A percentile compares a stretch with the other conserved stretches of the same genome.
phyloP scores from a whole-genome alignment of 2,888 invertebrate genomes.

The Melipona beecheii region DNA sequence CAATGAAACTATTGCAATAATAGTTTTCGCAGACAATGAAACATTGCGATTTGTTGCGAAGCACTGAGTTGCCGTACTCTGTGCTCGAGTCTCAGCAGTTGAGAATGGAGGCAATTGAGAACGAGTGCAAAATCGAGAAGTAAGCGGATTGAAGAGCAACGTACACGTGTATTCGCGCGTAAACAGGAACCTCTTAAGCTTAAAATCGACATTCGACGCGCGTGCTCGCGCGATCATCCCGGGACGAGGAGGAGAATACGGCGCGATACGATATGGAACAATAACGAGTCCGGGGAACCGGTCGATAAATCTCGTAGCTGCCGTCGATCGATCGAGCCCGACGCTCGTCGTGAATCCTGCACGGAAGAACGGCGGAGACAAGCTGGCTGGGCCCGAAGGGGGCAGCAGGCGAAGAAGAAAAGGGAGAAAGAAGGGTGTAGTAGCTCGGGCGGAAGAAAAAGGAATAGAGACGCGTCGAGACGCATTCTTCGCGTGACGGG shows the following conservation, averaged over 20 bases:
- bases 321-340: constrained; percentile 46
- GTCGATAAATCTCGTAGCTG: constrained; percentile 61
- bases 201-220: constrained; percentile 46
- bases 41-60: no score
- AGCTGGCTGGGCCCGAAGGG: not conserved
- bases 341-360: constrained; percentile 38
- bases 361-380: constrained; percentile 9
- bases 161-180: no score
- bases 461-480: constrained; percentile 61
- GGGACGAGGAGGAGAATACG: not conserved
- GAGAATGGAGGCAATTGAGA: no score
- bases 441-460: constrained; percentile 44
- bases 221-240: constrained; percentile 45
- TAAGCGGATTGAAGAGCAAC: no score
- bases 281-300: constrained; percentile 53
- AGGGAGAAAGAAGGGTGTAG: constrained; percentile 23
- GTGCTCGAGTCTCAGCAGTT: no score
- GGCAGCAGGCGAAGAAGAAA: constrained; percentile 12
- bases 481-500: constrained; percentile 70
- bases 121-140: no score
- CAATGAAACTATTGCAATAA: no score
- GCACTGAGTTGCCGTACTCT: no score
- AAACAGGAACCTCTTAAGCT: no score
- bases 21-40: no score
- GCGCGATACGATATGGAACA: constrained; percentile 46